Conservation (phyloP, 2,797 vertebrate genomes). For the Sebastes kiyomatsui region DNA sequence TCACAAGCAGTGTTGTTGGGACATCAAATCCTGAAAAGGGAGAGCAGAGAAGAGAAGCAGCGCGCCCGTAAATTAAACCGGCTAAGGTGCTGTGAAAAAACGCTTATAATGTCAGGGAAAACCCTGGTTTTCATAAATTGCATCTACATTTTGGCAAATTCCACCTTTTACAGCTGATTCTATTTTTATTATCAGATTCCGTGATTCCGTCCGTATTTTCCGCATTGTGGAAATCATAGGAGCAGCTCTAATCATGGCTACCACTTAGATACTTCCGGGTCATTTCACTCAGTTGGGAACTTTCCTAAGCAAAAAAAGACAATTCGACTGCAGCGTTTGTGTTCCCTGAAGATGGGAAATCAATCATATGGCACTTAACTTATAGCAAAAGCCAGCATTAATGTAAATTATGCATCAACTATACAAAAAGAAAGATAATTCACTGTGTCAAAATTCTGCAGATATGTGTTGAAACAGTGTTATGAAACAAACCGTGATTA, state of each 20-base stretch:
- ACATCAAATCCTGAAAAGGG: not conserved
- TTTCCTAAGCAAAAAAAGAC: not conserved
- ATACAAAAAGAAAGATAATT: not conserved
- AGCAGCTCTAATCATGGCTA: not conserved
- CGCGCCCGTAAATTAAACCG: no score
- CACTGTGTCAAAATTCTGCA: not conserved
- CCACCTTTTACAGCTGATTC: no score
- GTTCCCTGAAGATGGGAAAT: not conserved
- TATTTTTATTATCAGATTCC: no score
- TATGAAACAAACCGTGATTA: not conserved
- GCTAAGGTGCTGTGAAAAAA: no score
- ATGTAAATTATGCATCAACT: not conserved
- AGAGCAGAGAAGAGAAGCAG: no score
- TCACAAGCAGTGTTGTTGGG: not conserved
- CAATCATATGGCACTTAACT: not conserved
- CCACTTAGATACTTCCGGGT: not conserved
- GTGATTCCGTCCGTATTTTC: no score
- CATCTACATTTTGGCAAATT: no score
- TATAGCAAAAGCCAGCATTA: not conserved
- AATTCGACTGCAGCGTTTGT: not conserved
- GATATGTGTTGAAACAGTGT: not conserved
- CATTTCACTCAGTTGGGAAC: no score
- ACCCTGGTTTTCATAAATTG: no score
- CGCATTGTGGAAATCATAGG: no score
- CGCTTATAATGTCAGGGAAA: no score